Percentiles rank a stretch among this genome's conserved stretches.
phyloP scores from a whole-genome alignment of 2,113 vertebrate species.

The Nipponia nippon region DNA sequence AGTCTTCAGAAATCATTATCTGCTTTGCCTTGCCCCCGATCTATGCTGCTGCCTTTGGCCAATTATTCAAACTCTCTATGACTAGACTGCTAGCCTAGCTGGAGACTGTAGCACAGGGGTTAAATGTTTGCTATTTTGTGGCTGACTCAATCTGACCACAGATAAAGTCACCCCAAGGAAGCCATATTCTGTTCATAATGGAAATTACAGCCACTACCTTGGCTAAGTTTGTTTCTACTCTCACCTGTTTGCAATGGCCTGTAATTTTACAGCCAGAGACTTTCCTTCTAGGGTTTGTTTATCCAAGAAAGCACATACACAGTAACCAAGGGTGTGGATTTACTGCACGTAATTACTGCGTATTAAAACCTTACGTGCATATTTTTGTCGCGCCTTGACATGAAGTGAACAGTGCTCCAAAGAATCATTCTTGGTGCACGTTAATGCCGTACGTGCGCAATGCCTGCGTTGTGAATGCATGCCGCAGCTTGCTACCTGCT shows the following conservation, averaged over 20 bases:
- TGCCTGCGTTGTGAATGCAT: rapidly evolving
- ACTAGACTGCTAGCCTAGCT: background rate
- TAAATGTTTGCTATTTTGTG: background rate
- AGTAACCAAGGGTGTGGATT: background rate
- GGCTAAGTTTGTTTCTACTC: background rate
- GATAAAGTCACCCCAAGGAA: background rate
- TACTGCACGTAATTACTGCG: background rate
- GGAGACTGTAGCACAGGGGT: background rate
- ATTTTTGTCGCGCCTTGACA: background rate
- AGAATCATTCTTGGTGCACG: background rate
- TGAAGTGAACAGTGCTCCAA: background rate
- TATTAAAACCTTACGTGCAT: background rate
- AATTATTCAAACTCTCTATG: background rate
- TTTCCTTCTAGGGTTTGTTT: background rate
- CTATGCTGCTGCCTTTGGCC: background rate
- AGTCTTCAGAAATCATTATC: background rate
- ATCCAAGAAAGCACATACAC: background rate
- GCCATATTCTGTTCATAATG: background rate
- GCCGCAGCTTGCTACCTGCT: background rate
- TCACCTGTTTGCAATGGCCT: background rate
- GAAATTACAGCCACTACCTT: background rate
- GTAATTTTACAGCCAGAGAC: background rate
- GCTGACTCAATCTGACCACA: background rate
- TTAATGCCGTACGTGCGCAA: rapidly evolving
- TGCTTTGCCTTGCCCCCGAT: background rate